Base-by-base conservation (phyloP, 2,888 invertebrate species). In the Perdita meconis region DNA sequence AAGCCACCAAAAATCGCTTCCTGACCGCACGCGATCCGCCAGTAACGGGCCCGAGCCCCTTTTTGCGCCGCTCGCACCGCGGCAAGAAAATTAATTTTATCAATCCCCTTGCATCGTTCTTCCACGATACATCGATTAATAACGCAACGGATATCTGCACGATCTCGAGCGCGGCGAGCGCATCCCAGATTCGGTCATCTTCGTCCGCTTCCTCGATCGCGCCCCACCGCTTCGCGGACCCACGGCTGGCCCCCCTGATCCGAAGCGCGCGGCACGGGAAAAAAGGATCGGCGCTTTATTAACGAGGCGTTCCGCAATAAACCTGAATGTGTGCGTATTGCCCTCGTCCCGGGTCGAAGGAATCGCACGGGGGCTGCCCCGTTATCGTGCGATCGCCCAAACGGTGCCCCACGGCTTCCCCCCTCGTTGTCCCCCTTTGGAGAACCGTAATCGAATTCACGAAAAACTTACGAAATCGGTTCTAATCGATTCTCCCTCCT, bases 261-360 rank as follows among this genome's bases (percentile, higher is more conserved):
- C 83, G 65, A 42, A 24, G 30, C 30, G 22, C 44, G 36, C 70
- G 67, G 64, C 67, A 51, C 42, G 34, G 67, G 56, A 60, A 83
- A 74, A 74, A 75, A 71, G 22, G 69, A 69, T 78, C 78, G 78
- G 70, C 68, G 78, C 74, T 87, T 88, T 87, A 84, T 88, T 88
- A 86, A 88, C 86, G 81, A 87, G 87, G 83, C 85, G 88, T 88
- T 86, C 70, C 84, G 83, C 83, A 86, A 86, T 86, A 85, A 86
- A 83, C 73, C 78, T 61, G 60, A 68, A 78, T 80, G 75, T 70
- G 83, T 70, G 81, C 82, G 85, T 80, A 80, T 79, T 82, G 81
- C 82, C 67, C 80, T 59, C 73, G 75, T 74, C 73, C 67, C 77
- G 78, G 80, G 71, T 75, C 80, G 81, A 78, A 81, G 81, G 80